Conservation (phyloP, 2,113 vertebrate species). For the Megatriorchis doriae region DNA sequence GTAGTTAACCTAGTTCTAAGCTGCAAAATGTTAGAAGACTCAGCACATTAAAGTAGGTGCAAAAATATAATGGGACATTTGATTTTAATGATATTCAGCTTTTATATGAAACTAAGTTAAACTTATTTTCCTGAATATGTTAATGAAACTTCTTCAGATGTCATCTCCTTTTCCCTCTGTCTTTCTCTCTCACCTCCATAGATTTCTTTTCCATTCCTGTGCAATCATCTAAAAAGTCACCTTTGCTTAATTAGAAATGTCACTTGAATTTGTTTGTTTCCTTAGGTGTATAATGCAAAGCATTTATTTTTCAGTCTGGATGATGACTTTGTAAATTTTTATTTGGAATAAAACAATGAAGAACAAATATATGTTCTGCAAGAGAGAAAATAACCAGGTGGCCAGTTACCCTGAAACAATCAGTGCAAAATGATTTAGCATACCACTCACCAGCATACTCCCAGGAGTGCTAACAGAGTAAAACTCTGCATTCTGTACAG, state of each 20-base stretch:
- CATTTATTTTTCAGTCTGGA: neutral
- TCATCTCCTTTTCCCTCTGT: neutral
- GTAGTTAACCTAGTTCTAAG: conserved; percentile 67
- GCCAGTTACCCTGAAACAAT: neutral
- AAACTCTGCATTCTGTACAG: neutral
- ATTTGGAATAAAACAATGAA: neutral
- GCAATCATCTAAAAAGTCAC: neutral
- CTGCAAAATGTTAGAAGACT: conserved; percentile 54
- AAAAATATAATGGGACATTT: conserved; percentile 32
- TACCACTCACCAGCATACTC: neutral
- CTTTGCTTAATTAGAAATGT: neutral
- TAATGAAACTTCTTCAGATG: neutral
- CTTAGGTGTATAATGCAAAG: neutral
- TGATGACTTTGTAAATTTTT: neutral
- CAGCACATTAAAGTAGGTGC: conserved; percentile 55
- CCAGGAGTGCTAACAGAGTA: neutral
- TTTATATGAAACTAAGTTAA: neutral
- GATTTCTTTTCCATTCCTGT: neutral
- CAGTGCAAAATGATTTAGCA: neutral
- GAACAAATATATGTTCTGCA: neutral
- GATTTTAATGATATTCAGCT: conserved; percentile 14
- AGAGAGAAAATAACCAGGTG: neutral
- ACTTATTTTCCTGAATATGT: neutral
- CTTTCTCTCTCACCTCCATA: neutral
- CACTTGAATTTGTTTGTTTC: neutral